Percentiles rank a stretch among this genome's conserved stretches.
phyloP scores from a whole-genome alignment of 2,113 vertebrate genomes.

The Atrichornis clamosus region DNA sequence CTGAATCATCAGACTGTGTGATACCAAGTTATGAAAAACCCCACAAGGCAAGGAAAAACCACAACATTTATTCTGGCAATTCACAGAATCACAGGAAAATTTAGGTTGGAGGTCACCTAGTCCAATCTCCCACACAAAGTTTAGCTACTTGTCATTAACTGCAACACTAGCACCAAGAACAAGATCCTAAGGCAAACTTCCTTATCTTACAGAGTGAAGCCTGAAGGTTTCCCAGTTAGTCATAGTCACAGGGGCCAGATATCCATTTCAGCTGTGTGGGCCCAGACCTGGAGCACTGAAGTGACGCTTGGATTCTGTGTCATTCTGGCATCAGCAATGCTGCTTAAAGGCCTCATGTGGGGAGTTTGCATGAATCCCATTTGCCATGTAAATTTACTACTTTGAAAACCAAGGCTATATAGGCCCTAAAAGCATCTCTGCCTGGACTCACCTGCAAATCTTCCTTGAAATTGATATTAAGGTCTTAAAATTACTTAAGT shows the following conservation, averaged over 20 bases:
- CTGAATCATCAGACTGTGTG: neutral
- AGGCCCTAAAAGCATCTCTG: neutral
- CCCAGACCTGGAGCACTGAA: accelerated
- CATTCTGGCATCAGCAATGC: neutral
- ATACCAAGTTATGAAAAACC: neutral
- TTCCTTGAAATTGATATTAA: neutral
- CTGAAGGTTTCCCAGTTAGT: neutral
- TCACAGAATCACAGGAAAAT: neutral
- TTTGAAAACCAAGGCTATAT: neutral
- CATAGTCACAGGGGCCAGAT: neutral
- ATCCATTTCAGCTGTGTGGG: neutral
- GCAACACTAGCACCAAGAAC: neutral
- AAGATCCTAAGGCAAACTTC: neutral
- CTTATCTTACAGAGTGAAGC: neutral
- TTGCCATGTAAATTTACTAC: neutral
- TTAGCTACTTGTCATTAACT: neutral
- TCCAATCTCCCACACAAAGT: neutral
- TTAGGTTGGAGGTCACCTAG: neutral
- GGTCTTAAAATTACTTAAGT: neutral
- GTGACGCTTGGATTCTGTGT: neutral
- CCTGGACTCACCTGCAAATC: neutral
- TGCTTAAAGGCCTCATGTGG: neutral
- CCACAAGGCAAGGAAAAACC: neutral
- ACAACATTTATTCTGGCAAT: neutral
- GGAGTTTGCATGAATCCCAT: neutral